Conservation (phyloP, 1,140 invertebrate genomes). For the Heliconius hermathena region DNA sequence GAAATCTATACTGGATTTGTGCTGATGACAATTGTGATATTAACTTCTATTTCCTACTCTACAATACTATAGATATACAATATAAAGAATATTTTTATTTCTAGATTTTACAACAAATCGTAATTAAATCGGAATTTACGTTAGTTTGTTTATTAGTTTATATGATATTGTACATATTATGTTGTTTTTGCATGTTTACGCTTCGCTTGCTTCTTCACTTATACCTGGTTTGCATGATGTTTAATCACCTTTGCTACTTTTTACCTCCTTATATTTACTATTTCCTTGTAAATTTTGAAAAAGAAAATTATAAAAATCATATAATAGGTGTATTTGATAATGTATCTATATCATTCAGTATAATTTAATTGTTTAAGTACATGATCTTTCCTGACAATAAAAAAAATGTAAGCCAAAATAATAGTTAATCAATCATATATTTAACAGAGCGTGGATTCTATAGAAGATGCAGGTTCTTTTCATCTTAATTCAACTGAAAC, state of each 20-base stretch:
- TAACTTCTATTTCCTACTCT: no score
- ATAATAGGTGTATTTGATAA: no score
- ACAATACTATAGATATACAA: no score
- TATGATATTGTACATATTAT: background rate
- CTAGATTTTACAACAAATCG: background rate
- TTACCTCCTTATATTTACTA: conserved; percentile 1
- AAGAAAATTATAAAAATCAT: no score
- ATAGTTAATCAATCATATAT: background rate
- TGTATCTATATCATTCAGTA: no score
- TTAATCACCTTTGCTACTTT: conserved; percentile 26
- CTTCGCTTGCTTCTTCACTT: conserved; percentile 48
- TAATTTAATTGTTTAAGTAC: no score
- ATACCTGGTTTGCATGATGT: conserved; percentile 26
- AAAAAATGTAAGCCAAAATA: background rate
- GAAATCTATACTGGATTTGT: no score
- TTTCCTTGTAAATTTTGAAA: no score
- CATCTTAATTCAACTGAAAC: conserved; percentile 86
- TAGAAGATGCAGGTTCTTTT: conserved; percentile 87
- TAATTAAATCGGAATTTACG: background rate
- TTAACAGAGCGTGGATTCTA: conserved; percentile 89
- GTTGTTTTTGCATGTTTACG: conserved; percentile 25
- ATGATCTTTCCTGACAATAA: background rate
- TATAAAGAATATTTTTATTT: background rate
- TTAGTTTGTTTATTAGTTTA: background rate
- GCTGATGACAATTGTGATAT: no score